Evolutionary conservation across 2,113 vertebrate genomes (phyloP).

Genomic region (Carassius auratus): DNA sequence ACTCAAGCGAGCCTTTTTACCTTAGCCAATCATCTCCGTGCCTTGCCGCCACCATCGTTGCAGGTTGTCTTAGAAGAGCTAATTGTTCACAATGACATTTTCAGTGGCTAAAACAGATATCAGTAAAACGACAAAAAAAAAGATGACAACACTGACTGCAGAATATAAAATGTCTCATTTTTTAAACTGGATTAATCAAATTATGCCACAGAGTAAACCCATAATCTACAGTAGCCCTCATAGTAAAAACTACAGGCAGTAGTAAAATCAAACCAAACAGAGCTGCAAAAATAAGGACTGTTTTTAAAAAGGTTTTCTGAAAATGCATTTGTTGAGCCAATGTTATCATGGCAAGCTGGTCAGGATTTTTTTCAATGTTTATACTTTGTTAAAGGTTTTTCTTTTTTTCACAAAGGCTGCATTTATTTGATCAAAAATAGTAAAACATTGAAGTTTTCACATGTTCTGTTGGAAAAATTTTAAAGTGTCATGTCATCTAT

Average conservation of each 20-base stretch:
- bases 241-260: neutral
- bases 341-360: neutral
- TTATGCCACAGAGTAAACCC: neutral
- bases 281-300: neutral
- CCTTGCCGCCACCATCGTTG: constrained; percentile 42
- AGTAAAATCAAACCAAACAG: neutral
- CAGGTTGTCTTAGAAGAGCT: neutral
- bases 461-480: neutral
- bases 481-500: neutral
- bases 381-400: neutral
- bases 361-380: neutral
- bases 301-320: neutral
- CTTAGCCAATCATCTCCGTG: constrained; percentile 60
- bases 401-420: neutral
- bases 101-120: constrained; percentile 25
- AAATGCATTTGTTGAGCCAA: neutral
- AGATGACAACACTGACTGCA: constrained; percentile 2
- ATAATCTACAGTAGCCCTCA: neutral
- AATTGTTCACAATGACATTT: constrained; percentile 3
- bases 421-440: neutral
- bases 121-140: constrained; percentile 12
- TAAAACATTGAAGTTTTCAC: neutral
- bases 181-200: constrained; percentile 2
- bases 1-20: constrained; percentile 50
- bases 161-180: neutral